A percentile compares a stretch with the other conserved stretches of the same genome.
Evolutionary conservation across 2,113 vertebrate species (phyloP).

Genomic region (Paramisgurnus dabryanus): DNA sequence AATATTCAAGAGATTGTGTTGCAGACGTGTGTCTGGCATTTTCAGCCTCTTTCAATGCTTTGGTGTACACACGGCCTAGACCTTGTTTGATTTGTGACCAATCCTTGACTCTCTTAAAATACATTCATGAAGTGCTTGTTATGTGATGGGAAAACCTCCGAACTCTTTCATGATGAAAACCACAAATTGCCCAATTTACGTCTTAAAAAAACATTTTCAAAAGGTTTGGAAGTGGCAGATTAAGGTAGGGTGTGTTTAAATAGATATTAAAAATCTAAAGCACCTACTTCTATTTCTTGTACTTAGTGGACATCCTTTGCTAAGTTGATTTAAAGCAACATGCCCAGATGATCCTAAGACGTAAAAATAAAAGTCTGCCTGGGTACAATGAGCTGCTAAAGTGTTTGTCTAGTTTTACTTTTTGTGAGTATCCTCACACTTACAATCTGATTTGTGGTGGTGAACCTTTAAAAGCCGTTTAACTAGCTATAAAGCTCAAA

Average conservation of each 20-base stretch:
- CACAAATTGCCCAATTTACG: constrained; percentile 32
- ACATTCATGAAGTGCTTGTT: neutral
- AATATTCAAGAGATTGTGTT: too few species aligned
- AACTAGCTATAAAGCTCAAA: neutral
- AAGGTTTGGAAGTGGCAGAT: neutral
- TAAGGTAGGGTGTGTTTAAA: neutral
- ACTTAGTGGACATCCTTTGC: constrained; percentile 49
- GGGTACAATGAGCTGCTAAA: too few species aligned
- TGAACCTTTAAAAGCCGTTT: too few species aligned
- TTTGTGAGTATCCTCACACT: too few species aligned
- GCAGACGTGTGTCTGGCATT: too few species aligned
- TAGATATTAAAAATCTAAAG: neutral
- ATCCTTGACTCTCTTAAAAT: neutral
- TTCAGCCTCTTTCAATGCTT: too few species aligned
- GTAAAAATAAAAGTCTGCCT: neutral
- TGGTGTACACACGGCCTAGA: neutral
- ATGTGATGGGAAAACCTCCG: neutral
- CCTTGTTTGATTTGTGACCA: neutral
- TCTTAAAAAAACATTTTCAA: neutral
- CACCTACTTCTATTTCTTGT: constrained; percentile 9
- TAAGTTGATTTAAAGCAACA: neutral
- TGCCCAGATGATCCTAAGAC: constrained; percentile 34
- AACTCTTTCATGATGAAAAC: constrained; percentile 37
- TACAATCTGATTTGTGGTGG: too few species aligned
- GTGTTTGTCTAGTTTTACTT: too few species aligned